Conservation (phyloP, 2,113 vertebrate species). For the Myrmophylax atrothorax region DNA sequence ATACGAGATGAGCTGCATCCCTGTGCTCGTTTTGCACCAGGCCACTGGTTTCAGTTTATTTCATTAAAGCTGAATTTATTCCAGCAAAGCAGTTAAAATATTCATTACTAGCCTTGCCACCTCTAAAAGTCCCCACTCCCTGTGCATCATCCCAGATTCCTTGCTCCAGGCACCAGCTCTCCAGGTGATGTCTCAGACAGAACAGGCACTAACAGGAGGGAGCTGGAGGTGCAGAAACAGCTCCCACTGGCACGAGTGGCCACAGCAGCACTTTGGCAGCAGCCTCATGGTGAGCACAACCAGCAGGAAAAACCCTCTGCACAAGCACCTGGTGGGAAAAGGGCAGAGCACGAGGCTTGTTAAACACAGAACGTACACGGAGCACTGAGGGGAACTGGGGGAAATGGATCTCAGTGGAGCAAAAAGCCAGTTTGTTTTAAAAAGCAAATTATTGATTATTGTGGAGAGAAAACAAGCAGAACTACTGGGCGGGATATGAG, state of each 20-base stretch:
- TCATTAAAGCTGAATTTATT: conserved; percentile 5
- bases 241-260: not conserved
- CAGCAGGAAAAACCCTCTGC: not conserved
- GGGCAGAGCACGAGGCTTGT: not conserved
- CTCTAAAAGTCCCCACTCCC: not conserved
- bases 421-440: not conserved
- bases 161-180: not conserved
- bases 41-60: not conserved
- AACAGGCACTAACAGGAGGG: not conserved
- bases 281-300: not conserved
- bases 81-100: conserved; percentile 29
- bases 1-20: not conserved
- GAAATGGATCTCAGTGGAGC: not conserved
- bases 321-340: not conserved
- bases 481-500: not conserved
- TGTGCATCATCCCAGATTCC: not conserved
- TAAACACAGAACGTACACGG: not conserved
- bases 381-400: not conserved
- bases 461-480: not conserved
- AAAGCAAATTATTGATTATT: not conserved
- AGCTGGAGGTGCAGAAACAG: not conserved
- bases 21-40: not conserved
- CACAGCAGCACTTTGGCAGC: not conserved
- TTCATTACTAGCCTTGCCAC: not conserved
- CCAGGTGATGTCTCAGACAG: not conserved